Evolutionary conservation across 2,888 invertebrate species (phyloP), one percentile per base, ranked within the genome.

Genomic region (Cheilosia scutellata): DNA sequence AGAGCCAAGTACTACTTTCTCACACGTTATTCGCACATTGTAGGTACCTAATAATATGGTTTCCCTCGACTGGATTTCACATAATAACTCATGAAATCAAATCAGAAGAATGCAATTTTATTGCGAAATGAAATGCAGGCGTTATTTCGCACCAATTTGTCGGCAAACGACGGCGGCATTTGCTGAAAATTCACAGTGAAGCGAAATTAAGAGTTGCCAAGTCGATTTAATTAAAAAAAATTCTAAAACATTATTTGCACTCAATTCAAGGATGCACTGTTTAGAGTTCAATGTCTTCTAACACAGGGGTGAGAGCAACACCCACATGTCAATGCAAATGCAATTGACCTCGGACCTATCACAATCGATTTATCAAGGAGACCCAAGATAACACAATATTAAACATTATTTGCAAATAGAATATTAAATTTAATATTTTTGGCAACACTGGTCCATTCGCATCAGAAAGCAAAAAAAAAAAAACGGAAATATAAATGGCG

Each of bases 371-470:
- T 72, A 66, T 72, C 60, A 74, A 62, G 25, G 49, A 40, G 13
- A 33, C 42, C 42, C 25, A 13, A 7, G 1, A 11, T 37, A 29
- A 31, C 13, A 27, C 25, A 27, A 9, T 16, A 42, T 40, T n/a
- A 9, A 47, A 42, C 25, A 11, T 31, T 31, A 29, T 49, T 49
- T 49, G 3, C 27, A 42, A 42, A 5, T 5, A n/a, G 6, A 40
- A 29, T 9, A 40, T 0, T 5, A 1, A 16, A 5, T 29, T 47
- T 20, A 4, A 16, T n/a, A 16, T 44, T 74, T 63, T 63, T 75
- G 79, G 79, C 75, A 84, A 79, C 84, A 79, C 79, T 71, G 70
- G 75, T 53, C 13, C 31, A 2, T 31, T 47, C 55, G 57, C 74
- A 47, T 31, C 53, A 37, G 37, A 31, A 44, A 53, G 37, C 25